These are phyloP conservation scores for Eira barbara DNA, from an alignment of 2,113 vertebrate species.

Conservation along the genomic window DNA sequence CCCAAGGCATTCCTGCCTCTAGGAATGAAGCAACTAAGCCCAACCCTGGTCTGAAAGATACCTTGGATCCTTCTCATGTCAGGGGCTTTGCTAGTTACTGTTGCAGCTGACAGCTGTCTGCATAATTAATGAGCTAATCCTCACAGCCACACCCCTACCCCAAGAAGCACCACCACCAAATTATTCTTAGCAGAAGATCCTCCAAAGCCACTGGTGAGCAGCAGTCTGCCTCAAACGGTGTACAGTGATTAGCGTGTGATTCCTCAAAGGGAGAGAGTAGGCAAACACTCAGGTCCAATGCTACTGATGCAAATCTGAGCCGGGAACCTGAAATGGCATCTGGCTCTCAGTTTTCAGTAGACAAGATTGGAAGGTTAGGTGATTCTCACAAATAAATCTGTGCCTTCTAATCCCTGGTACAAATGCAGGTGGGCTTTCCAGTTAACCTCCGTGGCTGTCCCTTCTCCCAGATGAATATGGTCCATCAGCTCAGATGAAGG, in stretches of 20 bases:
- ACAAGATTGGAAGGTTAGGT: neutral
- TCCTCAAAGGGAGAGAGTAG: neutral
- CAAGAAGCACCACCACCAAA: neutral
- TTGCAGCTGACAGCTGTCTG: neutral
- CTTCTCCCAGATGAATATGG: neutral
- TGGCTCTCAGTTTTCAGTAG: neutral
- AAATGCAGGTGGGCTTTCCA: neutral
- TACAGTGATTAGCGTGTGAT: neutral
- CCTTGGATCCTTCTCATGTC: neutral
- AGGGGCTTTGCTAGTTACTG: neutral
- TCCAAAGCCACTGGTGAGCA: neutral
- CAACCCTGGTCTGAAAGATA: neutral
- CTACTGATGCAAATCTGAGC: neutral
- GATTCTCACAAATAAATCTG: neutral
- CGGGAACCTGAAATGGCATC: neutral
- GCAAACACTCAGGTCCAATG: neutral
- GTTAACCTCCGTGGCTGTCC: neutral
- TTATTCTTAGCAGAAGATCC: neutral
- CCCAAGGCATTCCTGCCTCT: neutral
- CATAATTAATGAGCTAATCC: neutral
- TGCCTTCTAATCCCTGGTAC: neutral
- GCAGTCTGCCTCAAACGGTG: neutral
- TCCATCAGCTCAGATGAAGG: neutral
- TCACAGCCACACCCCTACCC: neutral
- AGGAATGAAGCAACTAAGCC: neutral